Conservation (phyloP, 1,140 invertebrate genomes). For the Neodiprion pinetum region DNA sequence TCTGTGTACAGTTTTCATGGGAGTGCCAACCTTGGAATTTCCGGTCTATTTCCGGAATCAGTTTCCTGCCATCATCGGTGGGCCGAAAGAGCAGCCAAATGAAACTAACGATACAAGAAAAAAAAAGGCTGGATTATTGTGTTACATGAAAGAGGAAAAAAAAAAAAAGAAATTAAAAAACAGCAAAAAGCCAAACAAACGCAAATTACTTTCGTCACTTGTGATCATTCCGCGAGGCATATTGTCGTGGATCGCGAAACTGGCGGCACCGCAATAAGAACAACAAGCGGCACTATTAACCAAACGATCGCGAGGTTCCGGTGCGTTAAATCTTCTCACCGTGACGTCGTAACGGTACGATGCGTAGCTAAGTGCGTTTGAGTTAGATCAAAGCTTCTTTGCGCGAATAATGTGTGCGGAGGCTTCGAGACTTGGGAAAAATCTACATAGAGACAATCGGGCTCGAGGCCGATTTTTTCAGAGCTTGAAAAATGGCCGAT, state of each 20-base stretch:
- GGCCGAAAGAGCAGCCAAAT: too few relatives aligned
- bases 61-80: neutral
- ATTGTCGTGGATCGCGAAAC: too few relatives aligned
- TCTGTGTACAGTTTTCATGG: too few relatives aligned
- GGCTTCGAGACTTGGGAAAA: too few relatives aligned
- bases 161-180: neutral
- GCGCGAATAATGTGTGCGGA: too few relatives aligned
- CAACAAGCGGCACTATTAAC: neutral
- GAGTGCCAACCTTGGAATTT: neutral
- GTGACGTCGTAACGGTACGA: constrained; percentile 46
- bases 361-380: constrained; percentile 26
- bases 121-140: too few relatives aligned
- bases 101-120: too few relatives aligned
- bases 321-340: constrained; percentile 29
- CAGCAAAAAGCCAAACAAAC: neutral
- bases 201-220: neutral
- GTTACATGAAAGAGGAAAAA: too few relatives aligned
- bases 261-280: neutral
- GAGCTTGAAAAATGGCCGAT: too few relatives aligned
- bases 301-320: constrained; percentile 6
- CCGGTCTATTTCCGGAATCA: constrained; percentile 3
- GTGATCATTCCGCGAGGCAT: neutral
- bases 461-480: too few relatives aligned
- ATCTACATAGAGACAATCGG: too few relatives aligned
- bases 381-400: too few relatives aligned